Percentiles rank a stretch among this genome's conserved stretches.
Evolutionary conservation across 2,797 vertebrate genomes (phyloP).

Genomic region (Pelodytes ibericus): DNA sequence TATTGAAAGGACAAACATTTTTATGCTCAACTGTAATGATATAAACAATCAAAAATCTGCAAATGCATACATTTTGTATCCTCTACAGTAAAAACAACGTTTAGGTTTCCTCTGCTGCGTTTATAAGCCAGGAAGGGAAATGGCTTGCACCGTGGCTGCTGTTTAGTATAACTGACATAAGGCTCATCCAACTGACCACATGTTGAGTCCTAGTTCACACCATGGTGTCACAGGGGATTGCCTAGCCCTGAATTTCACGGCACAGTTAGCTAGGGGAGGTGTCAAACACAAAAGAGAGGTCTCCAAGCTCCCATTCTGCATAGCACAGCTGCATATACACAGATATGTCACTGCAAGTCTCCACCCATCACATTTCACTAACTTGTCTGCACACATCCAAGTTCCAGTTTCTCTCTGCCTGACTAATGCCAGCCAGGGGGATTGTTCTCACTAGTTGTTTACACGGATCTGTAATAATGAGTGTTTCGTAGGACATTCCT

Average conservation of each 20-base stretch:
- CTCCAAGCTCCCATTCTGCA: conserved; percentile 15
- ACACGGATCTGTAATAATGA: conserved; percentile 24
- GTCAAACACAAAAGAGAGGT: neutral
- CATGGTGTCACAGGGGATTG: neutral
- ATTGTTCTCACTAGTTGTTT: conserved; percentile 27
- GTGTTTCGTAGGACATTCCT: conserved; percentile 23
- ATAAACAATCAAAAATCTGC: too few species aligned
- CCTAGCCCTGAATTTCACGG: neutral
- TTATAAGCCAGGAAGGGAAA: too few species aligned
- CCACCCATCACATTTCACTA: conserved; percentile 43
- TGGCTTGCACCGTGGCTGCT: too few species aligned
- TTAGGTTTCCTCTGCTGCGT: too few species aligned
- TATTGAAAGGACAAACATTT: too few species aligned
- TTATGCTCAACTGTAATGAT: too few species aligned
- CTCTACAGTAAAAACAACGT: too few species aligned
- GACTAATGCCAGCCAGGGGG: conserved; percentile 30
- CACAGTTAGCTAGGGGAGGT: conserved; percentile 17
- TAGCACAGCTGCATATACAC: conserved; percentile 1
- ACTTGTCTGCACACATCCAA: conserved; percentile 38
- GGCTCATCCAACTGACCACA: too few species aligned
- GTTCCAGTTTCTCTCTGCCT: neutral
- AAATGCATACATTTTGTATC: too few species aligned
- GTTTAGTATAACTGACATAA: too few species aligned
- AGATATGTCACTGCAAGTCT: conserved; percentile 26
- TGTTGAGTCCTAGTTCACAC: too few species aligned